phyloP scores from a whole-genome alignment of 2,113 vertebrate species.

The Indri indri region DNA sequence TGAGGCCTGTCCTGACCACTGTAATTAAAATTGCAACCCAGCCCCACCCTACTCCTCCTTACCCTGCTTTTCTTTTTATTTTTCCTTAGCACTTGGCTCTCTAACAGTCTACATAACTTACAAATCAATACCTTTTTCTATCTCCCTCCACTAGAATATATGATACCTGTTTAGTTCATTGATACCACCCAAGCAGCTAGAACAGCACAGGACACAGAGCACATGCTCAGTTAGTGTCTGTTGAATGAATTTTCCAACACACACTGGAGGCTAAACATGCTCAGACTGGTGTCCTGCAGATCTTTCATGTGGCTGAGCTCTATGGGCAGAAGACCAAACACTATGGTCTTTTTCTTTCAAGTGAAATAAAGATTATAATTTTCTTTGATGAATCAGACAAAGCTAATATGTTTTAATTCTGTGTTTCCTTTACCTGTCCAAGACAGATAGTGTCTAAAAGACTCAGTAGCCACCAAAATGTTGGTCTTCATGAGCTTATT shows the following conservation, averaged over 20 bases:
- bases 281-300: not conserved
- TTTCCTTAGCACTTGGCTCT: not conserved
- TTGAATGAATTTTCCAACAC: not conserved
- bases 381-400: not conserved
- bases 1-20: not conserved
- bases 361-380: not conserved
- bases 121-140: not conserved
- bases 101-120: not conserved
- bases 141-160: not conserved
- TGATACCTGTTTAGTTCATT: not conserved
- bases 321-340: not conserved
- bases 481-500: not conserved
- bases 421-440: not conserved
- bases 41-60: not conserved
- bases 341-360: not conserved
- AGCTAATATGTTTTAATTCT: not conserved
- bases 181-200: not conserved
- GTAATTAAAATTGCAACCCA: not conserved
- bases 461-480: not conserved
- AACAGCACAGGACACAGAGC: not conserved
- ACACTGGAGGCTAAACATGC: not conserved
- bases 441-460: not conserved
- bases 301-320: not conserved
- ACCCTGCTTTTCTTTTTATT: not conserved
- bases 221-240: not conserved